These are phyloP conservation scores for Phymatocera aterrima DNA, from an alignment of 2,888 invertebrate species.

Conservation along the genomic window DNA sequence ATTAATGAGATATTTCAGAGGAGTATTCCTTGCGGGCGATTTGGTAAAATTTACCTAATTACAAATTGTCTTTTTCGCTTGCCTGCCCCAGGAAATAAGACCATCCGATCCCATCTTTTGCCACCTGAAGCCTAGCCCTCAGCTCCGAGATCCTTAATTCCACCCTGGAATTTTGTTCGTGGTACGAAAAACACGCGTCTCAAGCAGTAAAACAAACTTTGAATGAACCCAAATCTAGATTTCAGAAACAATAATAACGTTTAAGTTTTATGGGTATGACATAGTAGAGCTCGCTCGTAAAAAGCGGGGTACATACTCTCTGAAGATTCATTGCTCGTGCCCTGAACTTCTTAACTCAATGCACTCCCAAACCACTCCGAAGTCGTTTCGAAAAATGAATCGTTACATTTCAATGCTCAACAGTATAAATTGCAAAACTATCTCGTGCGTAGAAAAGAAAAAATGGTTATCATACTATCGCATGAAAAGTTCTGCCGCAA, in stretches of 20 bases:
- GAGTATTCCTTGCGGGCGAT: background rate
- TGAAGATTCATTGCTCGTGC: conserved; percentile 21
- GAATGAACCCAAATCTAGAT: conserved; percentile 25
- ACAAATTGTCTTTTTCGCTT: conserved; percentile 32
- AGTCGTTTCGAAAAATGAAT: conserved; percentile 27
- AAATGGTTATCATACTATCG: background rate
- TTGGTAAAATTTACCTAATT: conserved; percentile 40
- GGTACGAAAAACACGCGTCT: conserved; percentile 30
- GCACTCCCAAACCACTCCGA: background rate
- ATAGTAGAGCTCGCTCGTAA: conserved; percentile 37
- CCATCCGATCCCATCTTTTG: background rate
- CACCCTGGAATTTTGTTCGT: background rate
- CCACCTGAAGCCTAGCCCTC: background rate
- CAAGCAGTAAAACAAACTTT: conserved; percentile 30
- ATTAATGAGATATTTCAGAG: conserved; percentile 36
- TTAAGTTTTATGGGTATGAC: conserved; percentile 37
- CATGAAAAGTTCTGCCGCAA: background rate
- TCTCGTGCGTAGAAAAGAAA: background rate
- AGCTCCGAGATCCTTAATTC: background rate
- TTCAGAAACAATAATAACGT: conserved; percentile 20
- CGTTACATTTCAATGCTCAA: conserved; percentile 22
- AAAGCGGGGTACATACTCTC: conserved; percentile 11
- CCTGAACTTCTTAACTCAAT: conserved; percentile 24
- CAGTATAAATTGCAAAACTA: background rate
- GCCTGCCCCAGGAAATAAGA: background rate